These are phyloP conservation scores for Gonioctena quinquepunctata DNA, from an alignment of 1,140 invertebrate genomes.

Conservation along the genomic window DNA sequence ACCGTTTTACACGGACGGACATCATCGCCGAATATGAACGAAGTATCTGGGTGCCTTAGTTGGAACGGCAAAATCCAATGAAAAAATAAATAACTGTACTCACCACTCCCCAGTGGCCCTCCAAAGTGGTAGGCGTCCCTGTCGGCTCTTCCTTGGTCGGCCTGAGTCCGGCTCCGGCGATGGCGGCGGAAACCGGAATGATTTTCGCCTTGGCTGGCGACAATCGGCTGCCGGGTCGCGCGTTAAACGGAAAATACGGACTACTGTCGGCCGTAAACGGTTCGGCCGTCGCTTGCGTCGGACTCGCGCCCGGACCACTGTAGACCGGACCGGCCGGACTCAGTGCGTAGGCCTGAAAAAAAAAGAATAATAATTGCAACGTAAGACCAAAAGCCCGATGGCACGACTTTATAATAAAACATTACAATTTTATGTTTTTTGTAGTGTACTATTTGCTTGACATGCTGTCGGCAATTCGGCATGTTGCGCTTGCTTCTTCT, in stretches of 20 bases:
- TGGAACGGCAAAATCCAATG: neutral
- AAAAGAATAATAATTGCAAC: too few species aligned
- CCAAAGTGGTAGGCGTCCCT: constrained; percentile 38
- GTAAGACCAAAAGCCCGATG: too few species aligned
- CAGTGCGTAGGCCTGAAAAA: constrained; percentile 51
- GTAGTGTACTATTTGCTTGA: too few species aligned
- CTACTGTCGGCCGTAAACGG: constrained; percentile 52
- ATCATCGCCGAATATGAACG: too few species aligned
- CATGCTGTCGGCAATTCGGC: too few species aligned
- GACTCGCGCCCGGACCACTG: constrained; percentile 51
- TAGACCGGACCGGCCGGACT: constrained; percentile 54
- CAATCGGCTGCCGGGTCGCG: constrained; percentile 44
- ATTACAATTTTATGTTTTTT: too few species aligned
- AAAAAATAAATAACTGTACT: constrained; percentile 34
- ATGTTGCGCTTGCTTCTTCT: too few species aligned
- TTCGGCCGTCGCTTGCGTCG: constrained; percentile 49
- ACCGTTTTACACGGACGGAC: too few species aligned
- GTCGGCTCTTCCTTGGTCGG: constrained; percentile 44
- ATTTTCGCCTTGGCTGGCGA: constrained; percentile 50
- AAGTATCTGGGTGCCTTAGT: too few species aligned
- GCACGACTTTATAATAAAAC: too few species aligned
- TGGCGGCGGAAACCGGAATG: constrained; percentile 22
- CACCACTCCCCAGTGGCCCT: constrained; percentile 53
- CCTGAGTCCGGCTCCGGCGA: constrained; percentile 30
- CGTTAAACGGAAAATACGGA: constrained; percentile 54